Conservation (phyloP, 2,797 vertebrate species). For the Danio kyathit region DNA sequence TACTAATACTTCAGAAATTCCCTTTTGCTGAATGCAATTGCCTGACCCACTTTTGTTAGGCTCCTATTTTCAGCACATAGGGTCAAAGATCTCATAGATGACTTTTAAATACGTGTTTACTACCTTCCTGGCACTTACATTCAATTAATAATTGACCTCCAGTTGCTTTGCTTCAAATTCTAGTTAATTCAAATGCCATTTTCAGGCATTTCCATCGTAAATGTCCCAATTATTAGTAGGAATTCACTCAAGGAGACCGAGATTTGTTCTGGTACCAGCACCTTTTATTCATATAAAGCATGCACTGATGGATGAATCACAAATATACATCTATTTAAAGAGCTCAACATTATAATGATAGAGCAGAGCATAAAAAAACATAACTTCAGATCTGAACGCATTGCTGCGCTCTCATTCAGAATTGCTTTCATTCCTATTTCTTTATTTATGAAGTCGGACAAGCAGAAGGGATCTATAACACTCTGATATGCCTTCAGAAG, state of each 20-base stretch:
- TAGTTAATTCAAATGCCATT: neutral
- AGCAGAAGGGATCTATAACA: constrained; percentile 13
- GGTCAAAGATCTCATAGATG: neutral
- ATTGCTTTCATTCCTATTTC: constrained; percentile 44
- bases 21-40: constrained; percentile 17
- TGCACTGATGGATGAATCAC: constrained; percentile 54
- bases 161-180: neutral
- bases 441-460: constrained; percentile 10
- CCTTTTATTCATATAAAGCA: constrained; percentile 59
- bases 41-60: constrained; percentile 1
- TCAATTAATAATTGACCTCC: constrained; percentile 1
- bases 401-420: constrained; percentile 28
- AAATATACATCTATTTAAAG: constrained; percentile 50
- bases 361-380: constrained; percentile 39
- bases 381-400: constrained; percentile 53
- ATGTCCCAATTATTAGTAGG: neutral
- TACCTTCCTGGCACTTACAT: neutral
- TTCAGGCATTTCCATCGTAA: constrained; percentile 13
- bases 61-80: neutral
- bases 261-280: constrained; percentile 45
- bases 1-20: neutral
- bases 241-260: constrained; percentile 10
- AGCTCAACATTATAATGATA: constrained; percentile 48
- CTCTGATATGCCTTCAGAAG: neutral
- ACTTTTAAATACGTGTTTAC: neutral